Evolutionary conservation across 2,888 invertebrate genomes (phyloP), one percentile per base, ranked within the genome.

Genomic region (Dynastes hyllus): DNA sequence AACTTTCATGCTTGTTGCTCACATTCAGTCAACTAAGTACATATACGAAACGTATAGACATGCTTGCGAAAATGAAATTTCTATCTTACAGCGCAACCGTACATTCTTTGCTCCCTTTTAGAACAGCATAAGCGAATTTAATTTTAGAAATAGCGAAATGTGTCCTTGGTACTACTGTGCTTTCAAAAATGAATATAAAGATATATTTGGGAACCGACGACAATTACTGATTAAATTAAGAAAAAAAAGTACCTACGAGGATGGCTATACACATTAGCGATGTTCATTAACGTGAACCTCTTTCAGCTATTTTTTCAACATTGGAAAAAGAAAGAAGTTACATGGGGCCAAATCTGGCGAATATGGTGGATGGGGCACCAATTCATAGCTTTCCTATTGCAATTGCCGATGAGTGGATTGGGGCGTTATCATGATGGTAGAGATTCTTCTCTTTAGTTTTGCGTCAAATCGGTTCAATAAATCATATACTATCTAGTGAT

Each of bases 101-200:
- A 29, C 13, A 63, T 63, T 22, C 29, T 27, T 63, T 63, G n/a
- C 11, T 32, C 11, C 5, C 11, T 3, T 37, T 11, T n/a, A 32
- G 65, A 37, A 65, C 5, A 11, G 65, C 3, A 37, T 37, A 27
- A 37, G n/a, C 16, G 37, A 65, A 65, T 37, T 37, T 65, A 5
- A 65, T 65, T 65, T 32, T 2, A 65, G 65, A 37, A 37, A 29
- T 65, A 37, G 13, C 32, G 65, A 65, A 65, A 37, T 32, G 65
- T 32, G 4, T 65, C 32, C 65, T 65, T 65, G 32, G 32, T 16
- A 65, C 13, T 37, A 32, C 40, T 13, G n/a, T 37, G 8, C 8
- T 32, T 65, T 2, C 32, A n/a, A 11, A 37, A n/a, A 37, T 65
- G 37, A 13, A 65, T 65, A 13, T 6, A 29, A 27, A 29, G 2